These are phyloP conservation scores for Habrosyne pyritoides DNA, from an alignment of 2,888 invertebrate species.

Conservation along the genomic window DNA sequence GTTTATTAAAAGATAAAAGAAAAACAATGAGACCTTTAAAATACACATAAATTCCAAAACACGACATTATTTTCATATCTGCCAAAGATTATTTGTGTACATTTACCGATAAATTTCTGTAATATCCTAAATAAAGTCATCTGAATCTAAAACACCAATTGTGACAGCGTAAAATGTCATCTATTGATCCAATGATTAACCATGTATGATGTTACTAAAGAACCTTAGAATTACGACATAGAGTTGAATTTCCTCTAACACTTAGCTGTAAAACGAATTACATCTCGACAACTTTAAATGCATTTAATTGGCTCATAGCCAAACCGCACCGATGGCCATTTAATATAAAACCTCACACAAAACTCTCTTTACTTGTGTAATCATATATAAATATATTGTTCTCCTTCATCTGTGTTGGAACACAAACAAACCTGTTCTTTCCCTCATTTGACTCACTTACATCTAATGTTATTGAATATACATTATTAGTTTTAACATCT, in stretches of 20 bases:
- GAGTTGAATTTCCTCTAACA: no score
- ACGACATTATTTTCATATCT: conserved; percentile 13
- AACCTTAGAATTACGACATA: no score
- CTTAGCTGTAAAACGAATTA: no score
- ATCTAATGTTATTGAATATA: conserved; percentile 78
- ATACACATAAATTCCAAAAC: neutral
- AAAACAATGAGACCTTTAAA: neutral
- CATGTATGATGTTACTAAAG: no score
- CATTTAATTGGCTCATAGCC: conserved; percentile 52
- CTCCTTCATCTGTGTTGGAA: conserved; percentile 67
- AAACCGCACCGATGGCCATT: conserved; percentile 28
- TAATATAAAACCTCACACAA: conserved; percentile 52
- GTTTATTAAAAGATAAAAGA: no score
- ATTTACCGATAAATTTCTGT: conserved; percentile 16
- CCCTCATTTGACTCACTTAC: conserved; percentile 66
- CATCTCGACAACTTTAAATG: no score
- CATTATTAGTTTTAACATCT: conserved; percentile 79
- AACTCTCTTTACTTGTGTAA: conserved; percentile 78
- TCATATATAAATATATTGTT: conserved; percentile 80
- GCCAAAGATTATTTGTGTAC: neutral
- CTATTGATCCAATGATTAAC: no score
- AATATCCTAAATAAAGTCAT: conserved; percentile 28
- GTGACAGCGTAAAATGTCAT: no score
- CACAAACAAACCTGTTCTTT: conserved; percentile 72
- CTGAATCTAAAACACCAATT: no score